Evolutionary conservation across 2,113 vertebrate genomes (phyloP).

Genomic region (Halcyon malimbica): DNA sequence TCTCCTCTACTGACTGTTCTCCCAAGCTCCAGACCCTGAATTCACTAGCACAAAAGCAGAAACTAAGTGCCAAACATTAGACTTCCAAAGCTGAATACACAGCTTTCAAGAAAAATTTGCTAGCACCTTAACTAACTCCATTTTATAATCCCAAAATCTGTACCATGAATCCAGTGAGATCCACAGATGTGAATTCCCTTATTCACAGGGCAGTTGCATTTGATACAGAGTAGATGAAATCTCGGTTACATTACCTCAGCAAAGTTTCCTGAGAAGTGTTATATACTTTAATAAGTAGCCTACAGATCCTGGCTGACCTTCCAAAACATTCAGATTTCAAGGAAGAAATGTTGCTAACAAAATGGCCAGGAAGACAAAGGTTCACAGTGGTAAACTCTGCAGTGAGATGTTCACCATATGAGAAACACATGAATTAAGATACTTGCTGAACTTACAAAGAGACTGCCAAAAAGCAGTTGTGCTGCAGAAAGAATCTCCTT

Average conservation of each 20-base stretch:
- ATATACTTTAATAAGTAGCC: not conserved
- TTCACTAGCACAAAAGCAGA: not conserved
- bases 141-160: not conserved
- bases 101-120: not conserved
- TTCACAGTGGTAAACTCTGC: not conserved
- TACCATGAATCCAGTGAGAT: not conserved
- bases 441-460: not conserved
- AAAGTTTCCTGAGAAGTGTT: no score
- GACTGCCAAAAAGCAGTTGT: not conserved
- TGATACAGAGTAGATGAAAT: not conserved
- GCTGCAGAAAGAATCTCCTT: not conserved
- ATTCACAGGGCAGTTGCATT: not conserved
- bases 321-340: not conserved
- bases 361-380: not conserved
- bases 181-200: not conserved
- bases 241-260: not conserved
- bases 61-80: not conserved
- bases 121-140: not conserved
- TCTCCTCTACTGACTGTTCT: not conserved
- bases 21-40: not conserved
- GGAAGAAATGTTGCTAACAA: not conserved
- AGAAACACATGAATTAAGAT: not conserved
- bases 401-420: rapidly evolving
- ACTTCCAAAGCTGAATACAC: not conserved
- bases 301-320: not conserved